Conservation (phyloP, 2,113 vertebrate genomes). For the Leucosticte australis region DNA sequence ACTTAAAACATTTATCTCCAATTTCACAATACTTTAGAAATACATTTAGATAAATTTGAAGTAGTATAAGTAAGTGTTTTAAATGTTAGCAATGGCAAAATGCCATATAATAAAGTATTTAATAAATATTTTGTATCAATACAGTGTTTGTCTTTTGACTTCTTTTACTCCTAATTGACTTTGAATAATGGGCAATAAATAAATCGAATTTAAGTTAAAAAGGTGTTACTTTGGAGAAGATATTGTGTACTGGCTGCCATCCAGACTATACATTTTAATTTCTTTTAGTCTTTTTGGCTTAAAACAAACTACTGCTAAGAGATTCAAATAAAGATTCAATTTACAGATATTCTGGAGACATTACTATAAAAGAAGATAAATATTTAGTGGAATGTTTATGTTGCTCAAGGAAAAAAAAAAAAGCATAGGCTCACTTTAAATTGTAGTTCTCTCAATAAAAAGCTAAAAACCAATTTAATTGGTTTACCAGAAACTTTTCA, state of each 20-base stretch:
- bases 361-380: not conserved
- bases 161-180: not conserved
- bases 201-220: not conserved
- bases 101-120: not conserved
- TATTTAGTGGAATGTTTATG: constrained; percentile 5
- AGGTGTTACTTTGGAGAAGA: not conserved
- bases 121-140: not conserved
- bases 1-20: not conserved
- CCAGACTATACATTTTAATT: not conserved
- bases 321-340: constrained; percentile 13
- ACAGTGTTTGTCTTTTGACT: not conserved
- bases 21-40: not conserved
- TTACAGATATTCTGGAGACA: constrained; percentile 4
- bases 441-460: not conserved
- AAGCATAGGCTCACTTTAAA: not conserved
- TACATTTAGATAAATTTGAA: not conserved
- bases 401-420: not conserved
- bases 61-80: not conserved
- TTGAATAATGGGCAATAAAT: not conserved
- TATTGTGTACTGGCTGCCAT: not conserved
- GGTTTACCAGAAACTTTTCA: not conserved
- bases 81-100: not conserved
- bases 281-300: not conserved
- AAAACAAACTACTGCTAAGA: not conserved
- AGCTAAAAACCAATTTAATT: not conserved